phyloP scores from a whole-genome alignment of 30 jellyfish, hydroid and myxozoan genomes.

The Aurelia aurita complex sp. Pacific region DNA sequence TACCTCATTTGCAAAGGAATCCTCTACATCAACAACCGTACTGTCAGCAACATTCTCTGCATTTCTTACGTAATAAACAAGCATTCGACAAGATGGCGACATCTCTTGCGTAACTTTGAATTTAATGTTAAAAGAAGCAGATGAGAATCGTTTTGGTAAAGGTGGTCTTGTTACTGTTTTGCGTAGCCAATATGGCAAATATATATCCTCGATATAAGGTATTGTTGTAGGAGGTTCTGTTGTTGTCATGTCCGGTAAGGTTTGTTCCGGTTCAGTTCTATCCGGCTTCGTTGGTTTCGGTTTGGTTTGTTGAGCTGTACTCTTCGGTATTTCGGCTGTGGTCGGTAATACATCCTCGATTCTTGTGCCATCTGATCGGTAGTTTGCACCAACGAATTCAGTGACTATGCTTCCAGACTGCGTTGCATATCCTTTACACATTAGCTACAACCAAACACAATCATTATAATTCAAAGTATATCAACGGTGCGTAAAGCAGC shows the following conservation, averaged over 20 bases:
- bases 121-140: slow-evolving; percentile 50
- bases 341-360: background rate
- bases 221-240: slow-evolving; percentile 10
- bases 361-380: background rate
- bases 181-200: background rate
- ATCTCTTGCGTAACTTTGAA: slow-evolving; percentile 68
- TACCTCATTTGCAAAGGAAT: slow-evolving; percentile 76
- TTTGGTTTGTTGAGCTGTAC: background rate
- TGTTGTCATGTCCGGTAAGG: slow-evolving; percentile 2
- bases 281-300: slow-evolving; percentile 11
- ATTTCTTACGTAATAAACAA: slow-evolving; percentile 75
- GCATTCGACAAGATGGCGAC: slow-evolving; percentile 83
- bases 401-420: slow-evolving; percentile 51
- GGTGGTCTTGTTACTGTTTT: slow-evolving; percentile 84
- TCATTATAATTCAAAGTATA: background rate
- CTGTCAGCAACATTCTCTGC: slow-evolving; percentile 89
- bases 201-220: slow-evolving; percentile 2
- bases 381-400: slow-evolving; percentile 31
- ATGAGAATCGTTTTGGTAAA: slow-evolving; percentile 55
- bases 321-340: slow-evolving; percentile 4
- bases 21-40: slow-evolving; percentile 51
- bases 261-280: background rate
- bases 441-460: slow-evolving; percentile 30
- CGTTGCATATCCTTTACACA: slow-evolving; percentile 80
- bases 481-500: too few species aligned